Evolutionary conservation across 2,888 invertebrate species (phyloP).

Genomic region (Metacarcinus magister): DNA sequence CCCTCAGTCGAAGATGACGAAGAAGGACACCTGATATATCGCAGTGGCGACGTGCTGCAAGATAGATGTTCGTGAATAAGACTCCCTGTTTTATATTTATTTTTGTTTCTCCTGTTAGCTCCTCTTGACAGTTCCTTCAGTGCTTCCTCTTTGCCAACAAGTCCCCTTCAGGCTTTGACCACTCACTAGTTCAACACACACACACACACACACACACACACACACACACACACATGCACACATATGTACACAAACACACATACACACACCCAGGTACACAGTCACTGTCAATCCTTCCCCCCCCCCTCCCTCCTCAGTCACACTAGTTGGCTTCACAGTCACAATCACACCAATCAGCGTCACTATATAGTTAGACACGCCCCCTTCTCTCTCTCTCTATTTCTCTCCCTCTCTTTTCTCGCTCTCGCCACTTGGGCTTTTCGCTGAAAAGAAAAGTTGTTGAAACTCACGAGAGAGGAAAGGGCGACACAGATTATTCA

Average conservation of each 20-base stretch:
- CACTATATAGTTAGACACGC: neutral
- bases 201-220: neutral
- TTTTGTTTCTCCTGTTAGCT: constrained; percentile 49
- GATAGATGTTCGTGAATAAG: constrained; percentile 89
- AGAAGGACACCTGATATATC: constrained; percentile 99
- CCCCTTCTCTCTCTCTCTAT: constrained; percentile 67
- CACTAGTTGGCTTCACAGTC: constrained; percentile 47
- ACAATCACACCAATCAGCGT: constrained; percentile 41
- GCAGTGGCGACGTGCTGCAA: constrained; percentile 99
- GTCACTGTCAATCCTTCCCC: neutral
- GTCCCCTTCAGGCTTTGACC: neutral
- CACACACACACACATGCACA: constrained; percentile 53
- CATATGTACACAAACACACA: constrained; percentile 7
- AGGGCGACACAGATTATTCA: constrained; percentile 65
- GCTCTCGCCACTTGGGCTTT: constrained; percentile 62
- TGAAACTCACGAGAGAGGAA: constrained; percentile 57
- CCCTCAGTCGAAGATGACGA: constrained; percentile 99
- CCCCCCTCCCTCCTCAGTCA: neutral
- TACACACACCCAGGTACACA: constrained; percentile 37
- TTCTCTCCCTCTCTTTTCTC: neutral
- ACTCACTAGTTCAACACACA: constrained; percentile 38
- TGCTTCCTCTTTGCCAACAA: constrained; percentile 58
- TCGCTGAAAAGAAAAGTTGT: constrained; percentile 77
- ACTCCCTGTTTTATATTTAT: constrained; percentile 36
- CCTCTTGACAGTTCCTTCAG: constrained; percentile 51